phyloP scores from a whole-genome alignment of 2,797 vertebrate genomes.

The Philypnodon macrostomus region DNA sequence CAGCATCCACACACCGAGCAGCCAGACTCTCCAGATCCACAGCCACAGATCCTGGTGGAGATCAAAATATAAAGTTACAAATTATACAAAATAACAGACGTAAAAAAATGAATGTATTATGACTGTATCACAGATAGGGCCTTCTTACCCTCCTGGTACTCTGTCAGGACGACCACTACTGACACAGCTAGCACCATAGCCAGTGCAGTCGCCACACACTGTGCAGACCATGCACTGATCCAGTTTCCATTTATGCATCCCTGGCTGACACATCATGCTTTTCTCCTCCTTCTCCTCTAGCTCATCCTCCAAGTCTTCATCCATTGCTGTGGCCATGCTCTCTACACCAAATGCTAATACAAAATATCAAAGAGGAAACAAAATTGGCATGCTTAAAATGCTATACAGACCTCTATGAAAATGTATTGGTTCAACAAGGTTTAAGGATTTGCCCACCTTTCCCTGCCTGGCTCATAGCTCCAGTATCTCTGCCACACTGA shows the following conservation, averaged over 20 bases:
- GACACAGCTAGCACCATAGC: conserved; percentile 97
- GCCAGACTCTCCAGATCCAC: conserved; percentile 97
- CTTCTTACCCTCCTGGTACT: conserved; percentile 92
- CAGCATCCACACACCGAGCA: conserved; percentile 97
- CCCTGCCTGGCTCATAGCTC: conserved; percentile 92
- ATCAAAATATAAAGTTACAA: conserved; percentile 12
- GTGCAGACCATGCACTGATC: conserved; percentile 99
- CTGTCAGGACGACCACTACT: conserved; percentile 96
- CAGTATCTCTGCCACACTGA: conserved; percentile 96
- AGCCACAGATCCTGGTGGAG: conserved; percentile 90
- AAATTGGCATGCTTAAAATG: background rate
- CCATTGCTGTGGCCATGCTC: conserved; percentile 99
- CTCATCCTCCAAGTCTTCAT: conserved; percentile 97
- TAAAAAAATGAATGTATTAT: no score
- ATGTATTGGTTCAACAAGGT: background rate
- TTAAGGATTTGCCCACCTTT: conserved; percentile 80
- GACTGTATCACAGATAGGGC: background rate
- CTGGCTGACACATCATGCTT: conserved; percentile 98
- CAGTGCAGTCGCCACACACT: conserved; percentile 96
- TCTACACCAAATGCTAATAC: conserved; percentile 89
- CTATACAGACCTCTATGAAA: background rate
- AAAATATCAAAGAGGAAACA: background rate
- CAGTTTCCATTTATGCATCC: conserved; percentile 99
- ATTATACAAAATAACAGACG: background rate
- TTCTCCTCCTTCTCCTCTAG: conserved; percentile 98